Base-by-base conservation (phyloP, 2,888 invertebrate species). In the Tribolium freemani region DNA sequence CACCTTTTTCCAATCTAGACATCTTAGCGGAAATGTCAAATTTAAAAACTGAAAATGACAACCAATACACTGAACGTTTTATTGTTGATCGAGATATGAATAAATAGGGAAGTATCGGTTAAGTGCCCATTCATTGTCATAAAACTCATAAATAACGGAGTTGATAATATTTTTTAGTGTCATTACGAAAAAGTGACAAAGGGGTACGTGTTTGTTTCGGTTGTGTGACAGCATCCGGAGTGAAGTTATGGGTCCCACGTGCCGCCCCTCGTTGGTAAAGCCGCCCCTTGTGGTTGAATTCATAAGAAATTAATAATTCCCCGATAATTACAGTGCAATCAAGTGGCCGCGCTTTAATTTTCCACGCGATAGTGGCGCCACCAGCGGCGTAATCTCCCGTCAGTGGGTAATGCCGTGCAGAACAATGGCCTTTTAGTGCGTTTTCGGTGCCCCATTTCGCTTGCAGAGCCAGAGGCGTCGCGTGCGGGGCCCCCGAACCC, bases 351-450 rank as follows among this genome's bases (percentile, higher is more conserved):
- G 26, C 45, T 58, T 45, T 16, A 57, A 60, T 13, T 20, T 9
- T 45, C 16, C 46, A 13, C 20, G n/a, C 61, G 58, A 20, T 8
- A 16, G 45, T 4, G 31, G 63, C 63, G 63, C 48, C 61, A 21
- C 66, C 53, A 21, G 10, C 66, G 66, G 5, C 38, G 11, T 20
- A 54, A 53, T 45, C 13, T 38, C 21, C 46, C 13, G 44, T 54
- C 26, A 54, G 54, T 31, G 26, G 26, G 66, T 66, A 54, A 54
- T 66, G 54, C 20, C 20, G 66, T 66, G 54, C 1, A 45, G 26
- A 45, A 66, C 31, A 44, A 54, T 53, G 53, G 16, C 6, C 11
- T 13, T 44, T 54, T 66, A 44, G 44, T 66, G 44, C 8, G 53
- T 54, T 66, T 53, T 64, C 38, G 9, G 21, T 13, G 64, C 64